Evolutionary conservation across 2,888 invertebrate genomes (phyloP), one percentile per base, ranked within the genome.

Genomic region (Scotopteryx bipunctaria): DNA sequence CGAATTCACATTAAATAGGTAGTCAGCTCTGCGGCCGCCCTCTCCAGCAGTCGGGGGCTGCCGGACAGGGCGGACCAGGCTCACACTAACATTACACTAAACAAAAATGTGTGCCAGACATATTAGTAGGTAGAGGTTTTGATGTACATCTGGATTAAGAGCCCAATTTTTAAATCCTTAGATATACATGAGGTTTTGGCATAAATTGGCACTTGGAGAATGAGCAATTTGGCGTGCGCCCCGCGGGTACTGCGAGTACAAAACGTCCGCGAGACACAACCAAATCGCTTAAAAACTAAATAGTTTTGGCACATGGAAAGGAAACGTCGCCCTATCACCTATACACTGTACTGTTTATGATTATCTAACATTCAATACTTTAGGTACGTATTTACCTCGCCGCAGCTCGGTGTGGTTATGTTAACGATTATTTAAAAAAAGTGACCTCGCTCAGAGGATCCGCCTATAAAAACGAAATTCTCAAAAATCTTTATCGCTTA

Each of bases 301-400:
- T 67, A 59, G 64, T 63, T 76, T 81, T 81, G 81, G 78, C 81
- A 80, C 78, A 61, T 72, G 51, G 67, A 69, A 67, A 67, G 66
- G 61, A 67, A 71, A 69, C 66, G 59, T 57, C 67, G 59, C 63
- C 71, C 69, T 76, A 74, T 61, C 64, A 70, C 65, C 71, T 79
- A 77, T 69, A 60, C 58, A 60, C 58, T 57, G 63, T 63, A 74
- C 66, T 68, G 76, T 63, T 67, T 73, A 73, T 71, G 68, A 57
- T 58, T 68, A 72, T 61, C 75, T 79, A 80, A 79, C 77, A 81
- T 76, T 71, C 68, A 78, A 67, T 76, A 71, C 64, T 67, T 76
- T 81, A 81, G 78, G 80, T 80, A 80, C 81, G 80, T 79, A 80
- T 80, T 70, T 69, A 69, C 57, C 63, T 73, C 66, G 67, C 65